Evolutionary conservation across 1,140 invertebrate species (phyloP), one percentile per base, ranked within the genome.

Genomic region (Doryteuthis pealeii): DNA sequence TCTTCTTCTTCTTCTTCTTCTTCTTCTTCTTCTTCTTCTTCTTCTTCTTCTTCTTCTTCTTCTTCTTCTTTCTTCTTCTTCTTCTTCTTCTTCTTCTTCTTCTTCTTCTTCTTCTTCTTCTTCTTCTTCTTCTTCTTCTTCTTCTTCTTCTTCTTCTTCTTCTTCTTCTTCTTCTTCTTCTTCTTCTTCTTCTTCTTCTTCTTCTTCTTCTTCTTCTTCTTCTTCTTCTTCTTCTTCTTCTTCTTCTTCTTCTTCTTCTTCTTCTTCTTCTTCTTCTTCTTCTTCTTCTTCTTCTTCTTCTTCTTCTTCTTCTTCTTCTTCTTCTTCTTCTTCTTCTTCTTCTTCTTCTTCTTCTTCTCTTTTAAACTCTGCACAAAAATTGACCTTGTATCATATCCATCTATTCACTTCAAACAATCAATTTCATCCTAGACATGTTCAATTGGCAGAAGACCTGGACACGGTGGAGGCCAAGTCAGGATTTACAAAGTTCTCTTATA

Each of bases 201-300:
- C 69, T 30, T 49, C 26, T 22, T 73, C 69, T 18, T 45, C 31
- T 28, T 74, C n/a, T 70, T 70, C 49, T 58, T 30, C 72, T 12
- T 73, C 49, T 12, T 70, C 70, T 14, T 73, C 58, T 43, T 43
- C 35, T 18, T 71, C 35, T 15, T 71, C 35, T 18, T 43, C 30
- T 22, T 71, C 70, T 22, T 71, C 30, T 18, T 43, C 30, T 43
- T 40, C 35, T 22, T 71, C 70, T 22, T 31, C 28, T 22, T 71
- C 35, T 26, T 31, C 35, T 18, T 71, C 30, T 15, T 43, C 70
- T 15, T 43, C 35, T 15, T 43, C 70, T 15, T 43, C 28, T 18
- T 71, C 30, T 18, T 43, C 70, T 15, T 45, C 35, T 22, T 18
- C 35, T 22, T 71, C 30, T 22, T 71, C 35, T 43, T 71, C 70